Percentiles rank a stretch among this genome's conserved stretches.
Conservation (phyloP, 1,140 invertebrate genomes). For the Riptortus pedestris region DNA sequence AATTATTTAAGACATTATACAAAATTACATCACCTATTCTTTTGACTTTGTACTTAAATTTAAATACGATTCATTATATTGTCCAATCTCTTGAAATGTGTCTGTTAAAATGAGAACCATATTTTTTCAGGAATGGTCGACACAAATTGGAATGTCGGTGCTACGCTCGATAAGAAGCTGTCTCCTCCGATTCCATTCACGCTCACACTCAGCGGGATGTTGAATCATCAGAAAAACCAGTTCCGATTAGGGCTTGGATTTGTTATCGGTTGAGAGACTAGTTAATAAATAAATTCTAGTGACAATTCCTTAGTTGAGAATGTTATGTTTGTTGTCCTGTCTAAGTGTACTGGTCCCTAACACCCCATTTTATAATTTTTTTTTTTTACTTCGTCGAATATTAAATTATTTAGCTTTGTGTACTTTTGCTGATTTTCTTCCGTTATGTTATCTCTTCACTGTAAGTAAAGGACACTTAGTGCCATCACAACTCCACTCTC, state of each 20-base stretch:
- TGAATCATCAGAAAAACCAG: conserved; percentile 84
- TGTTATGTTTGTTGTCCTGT: neutral
- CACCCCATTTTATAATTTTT: neutral
- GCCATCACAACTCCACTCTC: too few relatives aligned
- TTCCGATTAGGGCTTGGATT: conserved; percentile 79
- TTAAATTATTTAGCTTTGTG: too few relatives aligned
- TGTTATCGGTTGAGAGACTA: conserved; percentile 59
- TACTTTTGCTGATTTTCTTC: too few relatives aligned
- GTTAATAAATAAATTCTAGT: neutral
- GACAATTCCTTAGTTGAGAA: neutral
- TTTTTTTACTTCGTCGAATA: too few relatives aligned
- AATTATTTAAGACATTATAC: too few relatives aligned
- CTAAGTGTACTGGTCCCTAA: neutral
- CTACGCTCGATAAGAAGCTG: conserved; percentile 87
- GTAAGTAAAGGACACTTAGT: too few relatives aligned
- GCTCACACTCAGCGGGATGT: conserved; percentile 79
- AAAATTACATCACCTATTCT: too few relatives aligned
- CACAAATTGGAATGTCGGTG: conserved; percentile 90
- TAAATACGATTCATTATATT: too few relatives aligned
- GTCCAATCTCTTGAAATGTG: too few relatives aligned
- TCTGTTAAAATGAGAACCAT: too few relatives aligned
- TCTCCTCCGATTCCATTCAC: conserved; percentile 82
- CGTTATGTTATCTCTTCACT: too few relatives aligned
- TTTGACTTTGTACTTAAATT: too few relatives aligned
- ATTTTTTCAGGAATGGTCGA: conserved; percentile 67